A percentile compares a stretch with the other conserved stretches of the same genome.
These are phyloP conservation scores for Ephialtes manifestator DNA, from an alignment of 2,888 invertebrate species.

Conservation along the genomic window DNA sequence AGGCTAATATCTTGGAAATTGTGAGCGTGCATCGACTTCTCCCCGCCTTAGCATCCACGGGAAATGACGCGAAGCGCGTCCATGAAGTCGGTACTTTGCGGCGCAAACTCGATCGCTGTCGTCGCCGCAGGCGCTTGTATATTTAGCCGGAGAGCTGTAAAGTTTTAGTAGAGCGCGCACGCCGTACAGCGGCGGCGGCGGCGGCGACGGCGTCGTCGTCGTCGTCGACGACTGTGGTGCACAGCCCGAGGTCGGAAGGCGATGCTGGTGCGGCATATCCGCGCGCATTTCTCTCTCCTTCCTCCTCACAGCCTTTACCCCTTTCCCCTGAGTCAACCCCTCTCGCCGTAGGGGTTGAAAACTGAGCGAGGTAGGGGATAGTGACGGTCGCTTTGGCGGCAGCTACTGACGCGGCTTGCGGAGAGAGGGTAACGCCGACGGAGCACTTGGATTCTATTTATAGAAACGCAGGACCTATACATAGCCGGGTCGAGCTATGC, in stretches of 20 bases:
- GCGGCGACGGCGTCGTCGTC: constrained; percentile 42
- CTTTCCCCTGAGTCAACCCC: background rate
- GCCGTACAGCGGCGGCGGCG: constrained; percentile 40
- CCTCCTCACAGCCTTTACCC: background rate
- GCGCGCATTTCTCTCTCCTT: constrained; percentile 44
- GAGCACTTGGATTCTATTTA: constrained; percentile 83
- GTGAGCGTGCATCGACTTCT: background rate
- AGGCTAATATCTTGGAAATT: constrained; percentile 1
- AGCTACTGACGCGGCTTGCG: constrained; percentile 35
- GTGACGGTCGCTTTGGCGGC: constrained; percentile 53
- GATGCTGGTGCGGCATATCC: constrained; percentile 66
- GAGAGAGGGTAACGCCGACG: constrained; percentile 56
- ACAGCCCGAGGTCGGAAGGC: constrained; percentile 55
- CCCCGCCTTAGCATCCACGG: background rate
- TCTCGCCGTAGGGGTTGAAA: constrained; percentile 59
- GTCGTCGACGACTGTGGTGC: constrained; percentile 41
- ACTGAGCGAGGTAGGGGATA: constrained; percentile 27
- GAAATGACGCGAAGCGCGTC: constrained; percentile 18
- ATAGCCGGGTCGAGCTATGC: constrained; percentile 84
- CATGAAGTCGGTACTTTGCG: constrained; percentile 42
- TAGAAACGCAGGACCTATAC: constrained; percentile 84
- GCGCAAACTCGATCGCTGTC: constrained; percentile 53
- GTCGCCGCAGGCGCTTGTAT: constrained; percentile 68
- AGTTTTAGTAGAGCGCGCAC: constrained; percentile 54
- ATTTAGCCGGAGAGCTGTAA: constrained; percentile 76